Evolutionary conservation across 2,797 vertebrate genomes (phyloP), one percentile per base, ranked within the genome.

Genomic region (Helarctos malayanus): DNA sequence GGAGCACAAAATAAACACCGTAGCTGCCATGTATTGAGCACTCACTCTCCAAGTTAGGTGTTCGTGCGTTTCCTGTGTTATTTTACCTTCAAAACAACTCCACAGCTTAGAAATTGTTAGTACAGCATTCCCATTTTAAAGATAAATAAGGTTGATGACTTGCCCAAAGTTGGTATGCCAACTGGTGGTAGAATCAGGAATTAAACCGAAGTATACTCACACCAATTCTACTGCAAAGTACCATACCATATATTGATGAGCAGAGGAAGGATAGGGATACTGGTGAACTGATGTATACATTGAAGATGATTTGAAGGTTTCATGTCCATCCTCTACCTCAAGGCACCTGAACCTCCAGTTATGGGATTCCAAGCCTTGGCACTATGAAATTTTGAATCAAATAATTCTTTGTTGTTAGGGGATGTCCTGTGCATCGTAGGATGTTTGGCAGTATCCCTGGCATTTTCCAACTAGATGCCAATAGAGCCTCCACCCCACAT

Each of bases 31-130:
- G 78, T 84, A 82, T 8, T 78, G 69, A 80, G n/a, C 21, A 12
- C 7, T 84, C 87, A 25, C 18, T 38, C 3, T 79, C 47, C 25
- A 52, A 18, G 0, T 52, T 52, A 47, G 23, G 32, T 32, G 6
- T 59, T 84, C 52, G 15, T 18, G 4, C 10, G 69, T 78, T 76
- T 19, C 13, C 7, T 80, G 38, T 2, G 45, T 80, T 92, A 75
- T 76, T 82, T 95, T 81, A 76, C 19, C 45, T 35, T 93, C 49
- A 61, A 59, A 95, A 69, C 1, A 89, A 63, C 7, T 27, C 32
- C 52, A 78, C 57, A 73, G 80, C 12, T 85, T 52, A 59, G 27
- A 79, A 61, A 86, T 78, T 41, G 21, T 88, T 80, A 52, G 27
- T 71, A n/a, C 0, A 78, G 29, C 16, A 68, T 65, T 89, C 8